A percentile compares a stretch with the other conserved stretches of the same genome.
Conservation (phyloP, 2,113 vertebrate genomes). For the Rhabdornis inornatus region DNA sequence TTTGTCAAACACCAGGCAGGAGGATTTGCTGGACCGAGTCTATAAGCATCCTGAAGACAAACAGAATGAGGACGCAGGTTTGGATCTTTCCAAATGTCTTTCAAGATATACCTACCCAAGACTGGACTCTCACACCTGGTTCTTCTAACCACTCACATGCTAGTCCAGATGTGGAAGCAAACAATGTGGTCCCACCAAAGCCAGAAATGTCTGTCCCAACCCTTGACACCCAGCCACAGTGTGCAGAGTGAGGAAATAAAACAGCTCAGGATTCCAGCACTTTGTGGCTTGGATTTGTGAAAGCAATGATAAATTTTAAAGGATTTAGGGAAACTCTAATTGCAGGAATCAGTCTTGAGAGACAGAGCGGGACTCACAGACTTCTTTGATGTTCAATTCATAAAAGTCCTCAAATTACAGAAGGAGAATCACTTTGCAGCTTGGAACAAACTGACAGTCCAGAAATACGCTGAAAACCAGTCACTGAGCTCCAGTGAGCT, state of each 20-base stretch:
- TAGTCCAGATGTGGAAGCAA: constrained; percentile 1
- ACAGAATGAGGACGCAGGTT: not conserved
- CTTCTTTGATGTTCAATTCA: constrained; percentile 68
- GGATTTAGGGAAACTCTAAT: constrained; percentile 61
- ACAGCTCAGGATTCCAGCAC: not conserved
- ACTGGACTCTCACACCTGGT: not conserved
- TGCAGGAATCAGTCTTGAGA: constrained; percentile 59
- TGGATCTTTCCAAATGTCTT: not conserved
- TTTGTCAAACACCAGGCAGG: not conserved
- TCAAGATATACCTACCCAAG: not conserved
- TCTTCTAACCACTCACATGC: not conserved
- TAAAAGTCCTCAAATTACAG: constrained; percentile 66
- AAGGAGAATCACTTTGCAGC: constrained; percentile 66
- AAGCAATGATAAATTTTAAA: constrained; percentile 56
- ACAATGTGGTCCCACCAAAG: not conserved
- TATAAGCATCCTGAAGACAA: not conserved
- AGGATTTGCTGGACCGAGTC: not conserved
- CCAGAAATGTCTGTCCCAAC: constrained; percentile 2
- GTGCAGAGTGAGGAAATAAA: not conserved
- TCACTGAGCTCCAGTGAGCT: not conserved
- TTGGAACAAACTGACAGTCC: constrained; percentile 56
- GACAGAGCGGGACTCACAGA: not conserved
- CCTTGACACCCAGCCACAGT: not conserved
- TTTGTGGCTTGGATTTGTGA: constrained; percentile 30
- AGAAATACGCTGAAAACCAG: constrained; percentile 29